Evolutionary conservation across 2,888 invertebrate species (phyloP), one percentile per base, ranked within the genome.

Genomic region (Ormyrus thymus): DNA sequence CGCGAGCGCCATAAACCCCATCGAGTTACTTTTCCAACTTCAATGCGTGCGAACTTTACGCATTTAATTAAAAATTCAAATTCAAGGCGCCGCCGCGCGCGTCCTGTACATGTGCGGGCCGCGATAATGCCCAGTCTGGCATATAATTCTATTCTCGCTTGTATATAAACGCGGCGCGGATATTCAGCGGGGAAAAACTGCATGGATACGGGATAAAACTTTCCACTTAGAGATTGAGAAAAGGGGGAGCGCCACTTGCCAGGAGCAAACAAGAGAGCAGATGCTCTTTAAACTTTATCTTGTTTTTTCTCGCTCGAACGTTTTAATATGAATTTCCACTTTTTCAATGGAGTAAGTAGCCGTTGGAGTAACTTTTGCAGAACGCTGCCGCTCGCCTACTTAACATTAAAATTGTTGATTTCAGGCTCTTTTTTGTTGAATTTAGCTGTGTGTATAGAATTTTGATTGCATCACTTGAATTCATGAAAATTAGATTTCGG

Each of bases 21-120:
- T 51, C n/a, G 11, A 51, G 61, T 61, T 61, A 29, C 59, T 7
- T 61, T 65, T 66, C n/a, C 74, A 64, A 65, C 58, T 66, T 66
- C 65, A 58, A 66, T 50, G 56, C 51, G 29, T 29, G 9, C 59
- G 11, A 74, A 74, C 43, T 74, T 74, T 46, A 43, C 46, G 15
- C 51, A 59, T 74, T 74, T 66, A 74, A 74, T 74, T 66, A 74
- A 74, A 74, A 74, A 74, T 74, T 74, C 66, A 74, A 74, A 74
- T 74, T n/a, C 71, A 45, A 45, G 45, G n/a, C 13, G 15, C 48
- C 13, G 9, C 13, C n/a, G 5, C 15, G 11, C 48, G 43, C 43
- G 46, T 46, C 11, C 29, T 10, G 9, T 43, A 4, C 7, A 7
- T 59, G 8, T 59, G 29, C 9, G 7, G 15, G 8, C 10, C 7